phyloP scores from a whole-genome alignment of 2,888 invertebrate genomes.

The Polydrusus tereticollis region DNA sequence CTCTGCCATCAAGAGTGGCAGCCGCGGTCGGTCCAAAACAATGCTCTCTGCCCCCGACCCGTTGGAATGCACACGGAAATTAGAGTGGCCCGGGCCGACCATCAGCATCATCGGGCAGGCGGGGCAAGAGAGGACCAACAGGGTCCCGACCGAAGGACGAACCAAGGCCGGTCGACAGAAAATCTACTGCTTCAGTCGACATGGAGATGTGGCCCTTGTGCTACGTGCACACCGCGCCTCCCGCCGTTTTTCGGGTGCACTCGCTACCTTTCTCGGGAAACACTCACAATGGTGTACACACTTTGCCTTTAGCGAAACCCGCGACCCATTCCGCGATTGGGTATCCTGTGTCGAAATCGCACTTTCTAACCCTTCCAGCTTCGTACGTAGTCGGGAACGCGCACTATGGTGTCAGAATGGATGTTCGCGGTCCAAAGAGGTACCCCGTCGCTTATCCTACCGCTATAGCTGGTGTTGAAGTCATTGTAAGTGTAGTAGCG shows the following conservation, averaged over 20 bases:
- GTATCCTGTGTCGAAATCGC: conserved; percentile 46
- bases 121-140: conserved; percentile 13
- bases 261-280: conserved; percentile 23
- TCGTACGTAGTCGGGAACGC: conserved; percentile 56
- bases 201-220: conserved; percentile 65
- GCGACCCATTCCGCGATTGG: conserved; percentile 43
- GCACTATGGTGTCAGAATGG: conserved; percentile 41
- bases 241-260: conserved; percentile 48
- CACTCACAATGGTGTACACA: conserved; percentile 56
- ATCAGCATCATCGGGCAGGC: conserved; percentile 31
- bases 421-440: conserved; percentile 30
- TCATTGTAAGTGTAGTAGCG: conserved; percentile 47
- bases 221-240: conserved; percentile 60
- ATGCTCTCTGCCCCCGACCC: conserved; percentile 47
- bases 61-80: conserved; percentile 66
- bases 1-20: conserved; percentile 58
- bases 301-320: conserved; percentile 56
- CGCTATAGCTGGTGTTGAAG: conserved; percentile 34
- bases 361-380: conserved; percentile 62
- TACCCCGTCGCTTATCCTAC: conserved; percentile 18
- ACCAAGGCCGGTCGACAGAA: conserved; percentile 60
- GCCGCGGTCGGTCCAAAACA: conserved; percentile 41
- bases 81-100: conserved; percentile 53
- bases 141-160: conserved; percentile 62
- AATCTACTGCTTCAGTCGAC: conserved; percentile 48